Evolutionary conservation across 2,888 invertebrate genomes (phyloP), one percentile per base, ranked within the genome.

Genomic region (Eupithecia abbreviata): DNA sequence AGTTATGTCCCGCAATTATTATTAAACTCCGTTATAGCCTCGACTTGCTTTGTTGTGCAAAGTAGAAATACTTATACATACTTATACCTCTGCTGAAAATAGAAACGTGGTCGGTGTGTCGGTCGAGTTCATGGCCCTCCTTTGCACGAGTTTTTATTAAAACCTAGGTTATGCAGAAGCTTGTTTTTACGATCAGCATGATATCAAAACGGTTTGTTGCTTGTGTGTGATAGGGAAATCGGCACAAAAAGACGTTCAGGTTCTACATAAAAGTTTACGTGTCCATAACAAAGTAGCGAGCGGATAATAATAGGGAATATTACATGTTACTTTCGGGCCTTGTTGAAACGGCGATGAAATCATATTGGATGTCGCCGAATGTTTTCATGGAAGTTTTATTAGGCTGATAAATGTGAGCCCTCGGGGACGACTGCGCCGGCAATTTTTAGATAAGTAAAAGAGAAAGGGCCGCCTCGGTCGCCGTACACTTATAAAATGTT

Each of bases 301-400:
- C 83, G 85, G 85, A 88, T 88, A 91, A 89, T 90, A 90, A 88
- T 86, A 85, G 86, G 84, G 87, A 90, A 90, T 89, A 88, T 89
- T 88, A 87, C 88, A 88, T 88, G 87, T 87, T 86, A 85, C 87
- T 84, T 88, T 85, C 80, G 83, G 87, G 85, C 86, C 86, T 88
- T 87, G 87, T 88, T 85, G 86, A 86, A 86, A 88, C 84, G 86
- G 88, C 90, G 86, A 90, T 91, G 91, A 91, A 91, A 91, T 92
- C 90, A 90, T 91, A 92, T 91, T 91, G 91, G 90, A 91, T 90
- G 92, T 90, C 91, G 88, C 89, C 89, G 88, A 92, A 92, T 92
- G 91, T 91, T 90, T 91, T 91, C 91, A 91, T 91, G 85, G 87
- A 89, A 91, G 90, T 93, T 93, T 93, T 92, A 93, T 93, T 91